Evolutionary conservation across 2,113 vertebrate genomes (phyloP).

Genomic region (Toxotes jaculatrix): DNA sequence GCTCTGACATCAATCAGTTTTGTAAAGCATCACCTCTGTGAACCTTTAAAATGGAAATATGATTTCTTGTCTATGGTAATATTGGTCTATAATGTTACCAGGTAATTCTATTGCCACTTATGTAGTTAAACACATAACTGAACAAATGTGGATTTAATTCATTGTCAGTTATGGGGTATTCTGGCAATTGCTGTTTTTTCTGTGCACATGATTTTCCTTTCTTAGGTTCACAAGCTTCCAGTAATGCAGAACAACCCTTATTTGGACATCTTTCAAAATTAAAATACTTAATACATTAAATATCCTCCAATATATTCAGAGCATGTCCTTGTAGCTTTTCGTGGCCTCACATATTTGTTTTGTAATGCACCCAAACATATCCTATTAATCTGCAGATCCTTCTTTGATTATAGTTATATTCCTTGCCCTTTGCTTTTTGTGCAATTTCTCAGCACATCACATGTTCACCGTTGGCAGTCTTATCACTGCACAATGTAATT

Average conservation of each 20-base stretch:
- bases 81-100: neutral
- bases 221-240: neutral
- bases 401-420: slow-evolving; percentile 18
- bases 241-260: neutral
- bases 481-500: slow-evolving; percentile 12
- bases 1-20: slow-evolving; percentile 49
- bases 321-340: neutral
- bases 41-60: slow-evolving; percentile 47
- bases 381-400: neutral
- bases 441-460: slow-evolving; percentile 27
- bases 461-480: slow-evolving; percentile 17
- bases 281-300: neutral
- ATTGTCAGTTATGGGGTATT: slow-evolving; percentile 4
- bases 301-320: neutral
- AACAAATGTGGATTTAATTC: slow-evolving; percentile 14
- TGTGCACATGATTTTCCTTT: slow-evolving; percentile 2
- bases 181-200: neutral
- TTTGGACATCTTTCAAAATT: neutral
- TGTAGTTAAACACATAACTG: neutral
- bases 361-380: neutral
- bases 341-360: neutral
- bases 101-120: neutral
- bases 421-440: neutral
- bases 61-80: slow-evolving; percentile 15
- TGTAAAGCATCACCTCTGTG: slow-evolving; percentile 36